phyloP scores from a whole-genome alignment of 2,888 invertebrate genomes.

The Sminthurinus aureus region DNA sequence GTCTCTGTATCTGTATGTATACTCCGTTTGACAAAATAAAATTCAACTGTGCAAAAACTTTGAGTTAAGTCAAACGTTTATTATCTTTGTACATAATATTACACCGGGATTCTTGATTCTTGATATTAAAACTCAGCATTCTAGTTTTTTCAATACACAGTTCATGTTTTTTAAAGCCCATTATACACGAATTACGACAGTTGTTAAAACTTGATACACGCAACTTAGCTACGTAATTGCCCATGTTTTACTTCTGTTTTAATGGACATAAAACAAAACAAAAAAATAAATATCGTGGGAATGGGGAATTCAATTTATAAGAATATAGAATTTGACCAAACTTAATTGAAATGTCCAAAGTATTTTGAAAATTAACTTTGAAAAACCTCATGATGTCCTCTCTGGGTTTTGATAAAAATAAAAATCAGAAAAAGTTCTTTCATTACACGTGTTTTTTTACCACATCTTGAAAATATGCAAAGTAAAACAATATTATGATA shows the following conservation, averaged over 20 bases:
- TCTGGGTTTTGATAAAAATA: no score
- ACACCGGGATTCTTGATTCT: neutral
- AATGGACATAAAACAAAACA: neutral
- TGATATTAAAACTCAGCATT: neutral
- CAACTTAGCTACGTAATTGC: conserved; percentile 1
- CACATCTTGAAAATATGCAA: neutral
- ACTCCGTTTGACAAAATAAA: neutral
- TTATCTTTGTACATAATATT: neutral
- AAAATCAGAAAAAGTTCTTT: neutral
- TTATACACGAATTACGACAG: conserved; percentile 10
- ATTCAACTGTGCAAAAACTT: no score
- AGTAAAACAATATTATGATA: neutral
- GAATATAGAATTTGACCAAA: neutral
- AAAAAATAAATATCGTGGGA: conserved; percentile 12
- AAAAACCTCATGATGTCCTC: no score
- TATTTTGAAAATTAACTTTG: no score
- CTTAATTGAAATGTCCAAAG: neutral
- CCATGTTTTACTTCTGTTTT: neutral
- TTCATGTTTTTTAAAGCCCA: neutral
- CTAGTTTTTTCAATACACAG: neutral
- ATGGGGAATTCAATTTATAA: neutral
- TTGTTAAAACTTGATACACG: neutral
- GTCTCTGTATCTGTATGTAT: neutral
- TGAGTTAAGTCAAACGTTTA: no score
- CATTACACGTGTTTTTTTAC: neutral